These are phyloP conservation scores for Andrena chrysosceles DNA, from an alignment of 2,888 invertebrate species.

Conservation along the genomic window DNA sequence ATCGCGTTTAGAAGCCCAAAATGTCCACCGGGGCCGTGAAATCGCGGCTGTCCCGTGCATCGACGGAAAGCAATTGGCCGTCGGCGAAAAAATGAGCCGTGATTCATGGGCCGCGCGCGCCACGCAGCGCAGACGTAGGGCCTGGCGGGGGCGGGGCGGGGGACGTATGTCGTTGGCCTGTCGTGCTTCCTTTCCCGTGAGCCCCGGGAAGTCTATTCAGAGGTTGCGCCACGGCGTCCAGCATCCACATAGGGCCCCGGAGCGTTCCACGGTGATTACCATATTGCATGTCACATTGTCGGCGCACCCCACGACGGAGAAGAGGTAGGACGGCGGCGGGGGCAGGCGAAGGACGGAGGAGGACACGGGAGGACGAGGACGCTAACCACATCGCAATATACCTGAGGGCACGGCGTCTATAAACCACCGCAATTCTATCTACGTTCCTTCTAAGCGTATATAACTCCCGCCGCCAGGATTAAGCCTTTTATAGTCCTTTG, in stretches of 20 bases:
- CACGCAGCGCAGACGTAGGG: constrained; percentile 32
- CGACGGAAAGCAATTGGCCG: constrained; percentile 64
- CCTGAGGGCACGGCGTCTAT: constrained; percentile 76
- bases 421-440: constrained; percentile 81
- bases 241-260: constrained; percentile 71
- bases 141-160: constrained; percentile 41
- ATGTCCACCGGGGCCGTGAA: neutral
- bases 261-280: constrained; percentile 78
- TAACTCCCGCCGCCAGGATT: constrained; percentile 76
- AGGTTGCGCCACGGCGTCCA: constrained; percentile 72
- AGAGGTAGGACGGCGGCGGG: constrained; percentile 43
- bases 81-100: constrained; percentile 65
- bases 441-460: constrained; percentile 72
- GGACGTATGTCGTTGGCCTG: constrained; percentile 75
- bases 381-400: constrained; percentile 78
- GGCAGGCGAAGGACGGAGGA: constrained; percentile 49
- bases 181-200: constrained; percentile 75
- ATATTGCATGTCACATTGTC: constrained; percentile 82
- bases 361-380: constrained; percentile 68
- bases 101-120: constrained; percentile 73
- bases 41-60: neutral
- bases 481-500: constrained; percentile 77
- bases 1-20: constrained; percentile 9
- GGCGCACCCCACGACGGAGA: constrained; percentile 75
- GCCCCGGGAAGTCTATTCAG: constrained; percentile 77